phyloP scores from a whole-genome alignment of 2,888 invertebrate genomes.

The Amiota communis region DNA sequence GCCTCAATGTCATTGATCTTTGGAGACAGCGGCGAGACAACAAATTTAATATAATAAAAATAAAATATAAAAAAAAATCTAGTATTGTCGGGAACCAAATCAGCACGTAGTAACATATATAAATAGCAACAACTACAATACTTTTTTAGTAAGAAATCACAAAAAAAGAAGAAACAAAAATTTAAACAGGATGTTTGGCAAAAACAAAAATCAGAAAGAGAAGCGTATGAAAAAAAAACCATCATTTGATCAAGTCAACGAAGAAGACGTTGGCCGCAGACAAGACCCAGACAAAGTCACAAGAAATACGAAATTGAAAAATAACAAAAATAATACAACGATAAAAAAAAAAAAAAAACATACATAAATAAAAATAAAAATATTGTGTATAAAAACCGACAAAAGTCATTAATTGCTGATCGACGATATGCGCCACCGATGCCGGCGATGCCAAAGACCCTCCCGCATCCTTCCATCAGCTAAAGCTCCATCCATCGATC shows the following conservation, averaged over 20 bases:
- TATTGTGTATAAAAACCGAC: not conserved
- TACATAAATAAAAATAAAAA: not conserved
- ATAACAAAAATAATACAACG: too few species aligned
- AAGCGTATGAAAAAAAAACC: slow-evolving; percentile 17
- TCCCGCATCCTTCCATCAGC: not conserved
- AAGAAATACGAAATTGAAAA: slow-evolving; percentile 8
- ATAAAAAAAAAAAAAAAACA: not conserved
- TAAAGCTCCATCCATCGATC: too few species aligned
- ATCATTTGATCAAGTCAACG: slow-evolving; percentile 53
- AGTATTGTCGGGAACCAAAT: not conserved
- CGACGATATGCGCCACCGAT: slow-evolving; percentile 51
- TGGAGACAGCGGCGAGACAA: not conserved
- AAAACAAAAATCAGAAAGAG: slow-evolving; percentile 56
- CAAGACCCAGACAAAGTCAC: not conserved
- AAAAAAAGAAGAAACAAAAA: slow-evolving; percentile 25
- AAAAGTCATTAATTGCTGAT: slow-evolving; percentile 62
- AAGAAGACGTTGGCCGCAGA: not conserved
- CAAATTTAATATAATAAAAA: not conserved
- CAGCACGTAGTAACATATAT: not conserved
- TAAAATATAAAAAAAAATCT: too few species aligned
- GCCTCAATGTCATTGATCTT: slow-evolving; percentile 13
- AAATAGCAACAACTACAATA: not conserved
- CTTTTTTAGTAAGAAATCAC: not conserved
- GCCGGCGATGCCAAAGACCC: not conserved
- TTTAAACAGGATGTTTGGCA: slow-evolving; percentile 60